Conservation (phyloP, 2,797 vertebrate genomes). For the Natrix natrix region DNA sequence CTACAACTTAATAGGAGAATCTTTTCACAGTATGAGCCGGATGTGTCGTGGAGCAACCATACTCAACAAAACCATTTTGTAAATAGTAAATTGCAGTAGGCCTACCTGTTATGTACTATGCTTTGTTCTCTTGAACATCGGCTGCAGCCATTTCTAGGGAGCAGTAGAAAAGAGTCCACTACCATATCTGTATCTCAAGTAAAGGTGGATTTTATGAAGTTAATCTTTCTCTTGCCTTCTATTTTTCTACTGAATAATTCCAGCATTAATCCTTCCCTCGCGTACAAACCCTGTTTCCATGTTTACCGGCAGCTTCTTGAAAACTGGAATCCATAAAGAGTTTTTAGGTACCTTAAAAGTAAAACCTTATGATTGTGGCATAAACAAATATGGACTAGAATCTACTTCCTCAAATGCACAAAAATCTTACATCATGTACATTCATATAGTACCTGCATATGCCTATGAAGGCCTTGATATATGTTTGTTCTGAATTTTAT, state of each 20-base stretch:
- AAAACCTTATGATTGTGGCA: not conserved
- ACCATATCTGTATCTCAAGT: not conserved
- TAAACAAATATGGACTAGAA: not conserved
- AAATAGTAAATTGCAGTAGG: not conserved
- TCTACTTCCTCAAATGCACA: not conserved
- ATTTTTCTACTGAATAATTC: not conserved
- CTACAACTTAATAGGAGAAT: slow-evolving; percentile 16
- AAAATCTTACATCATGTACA: not conserved
- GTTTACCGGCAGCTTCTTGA: not conserved
- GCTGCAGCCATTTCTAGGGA: not conserved
- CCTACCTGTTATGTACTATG: not conserved
- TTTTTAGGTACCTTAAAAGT: not conserved
- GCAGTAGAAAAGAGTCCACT: not conserved
- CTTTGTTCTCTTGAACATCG: not conserved
- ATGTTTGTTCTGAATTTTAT: not conserved
- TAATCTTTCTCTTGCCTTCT: not conserved
- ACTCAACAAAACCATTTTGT: not conserved
- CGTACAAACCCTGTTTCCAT: not conserved
- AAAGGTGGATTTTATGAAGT: not conserved
- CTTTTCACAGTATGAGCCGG: slow-evolving; percentile 13
- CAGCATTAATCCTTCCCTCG: not conserved
- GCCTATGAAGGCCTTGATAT: not conserved
- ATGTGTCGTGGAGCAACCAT: not conserved
- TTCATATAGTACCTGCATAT: not conserved
- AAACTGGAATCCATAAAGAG: not conserved